Conservation (phyloP, 2,888 invertebrate species). For the Venusia cambrica region DNA sequence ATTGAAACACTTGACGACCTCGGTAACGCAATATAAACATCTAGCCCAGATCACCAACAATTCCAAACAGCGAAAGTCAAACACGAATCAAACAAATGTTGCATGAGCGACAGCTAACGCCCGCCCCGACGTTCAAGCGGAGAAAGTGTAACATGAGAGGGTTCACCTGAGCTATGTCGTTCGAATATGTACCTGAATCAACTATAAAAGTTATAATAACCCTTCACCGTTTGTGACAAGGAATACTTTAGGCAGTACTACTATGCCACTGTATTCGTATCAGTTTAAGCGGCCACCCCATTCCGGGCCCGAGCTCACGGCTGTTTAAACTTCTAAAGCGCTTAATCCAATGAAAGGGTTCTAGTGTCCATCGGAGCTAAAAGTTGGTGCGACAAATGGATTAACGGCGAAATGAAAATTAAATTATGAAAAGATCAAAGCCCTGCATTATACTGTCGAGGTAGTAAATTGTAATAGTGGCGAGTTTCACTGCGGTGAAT, state of each 20-base stretch:
- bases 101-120: constrained; percentile 19
- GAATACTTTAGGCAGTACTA: constrained; percentile 24
- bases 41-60: no score
- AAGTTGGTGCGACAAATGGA: constrained; percentile 42
- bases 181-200: constrained; percentile 31
- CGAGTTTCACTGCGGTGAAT: constrained; percentile 2
- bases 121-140: constrained; percentile 31
- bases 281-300: constrained; percentile 57
- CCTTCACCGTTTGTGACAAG: constrained; percentile 33
- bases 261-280: no score
- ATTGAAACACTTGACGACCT: background rate
- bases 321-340: constrained; percentile 68
- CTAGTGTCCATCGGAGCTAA: constrained; percentile 50
- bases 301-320: constrained; percentile 50
- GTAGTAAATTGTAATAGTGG: constrained; percentile 12
- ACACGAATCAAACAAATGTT: constrained; percentile 24
- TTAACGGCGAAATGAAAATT: constrained; percentile 34
- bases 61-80: constrained; percentile 31
- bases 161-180: constrained; percentile 36
- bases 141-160: constrained; percentile 42
- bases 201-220: constrained; percentile 27
- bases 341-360: constrained; percentile 69
- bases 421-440: constrained; percentile 29
- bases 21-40: constrained; percentile 12
- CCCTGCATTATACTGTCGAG: constrained; percentile 18